These are phyloP conservation scores for Typhlichthys eigenmanni DNA, from an alignment of 2,797 vertebrate species.

Conservation along the genomic window DNA sequence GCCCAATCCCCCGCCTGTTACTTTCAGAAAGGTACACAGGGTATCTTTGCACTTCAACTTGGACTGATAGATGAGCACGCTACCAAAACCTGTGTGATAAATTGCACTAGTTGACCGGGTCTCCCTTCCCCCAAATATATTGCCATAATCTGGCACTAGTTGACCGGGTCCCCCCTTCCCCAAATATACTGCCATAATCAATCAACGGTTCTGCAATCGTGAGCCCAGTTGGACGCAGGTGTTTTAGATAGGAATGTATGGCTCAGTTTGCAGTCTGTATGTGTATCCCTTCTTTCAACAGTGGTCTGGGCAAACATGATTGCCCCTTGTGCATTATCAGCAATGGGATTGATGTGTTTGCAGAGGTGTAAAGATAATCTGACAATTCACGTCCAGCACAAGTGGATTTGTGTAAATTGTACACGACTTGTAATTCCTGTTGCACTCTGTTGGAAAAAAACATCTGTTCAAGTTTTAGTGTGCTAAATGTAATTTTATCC, in stretches of 20 bases:
- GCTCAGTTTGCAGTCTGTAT: conserved; percentile 49
- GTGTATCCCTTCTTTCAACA: conserved; percentile 44
- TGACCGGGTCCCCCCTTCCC: conserved; percentile 1
- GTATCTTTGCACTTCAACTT: too few relatives aligned
- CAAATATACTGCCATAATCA: conserved; percentile 33
- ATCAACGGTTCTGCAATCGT: conserved; percentile 16
- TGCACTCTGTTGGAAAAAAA: too few relatives aligned
- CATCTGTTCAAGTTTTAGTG: too few relatives aligned
- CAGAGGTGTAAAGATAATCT: conserved; percentile 5
- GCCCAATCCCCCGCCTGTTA: background rate
- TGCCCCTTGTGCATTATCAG: conserved; percentile 15
- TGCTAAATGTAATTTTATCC: too few relatives aligned
- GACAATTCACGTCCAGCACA: background rate
- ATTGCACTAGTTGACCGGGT: background rate
- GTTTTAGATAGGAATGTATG: conserved; percentile 34
- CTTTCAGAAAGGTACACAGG: too few relatives aligned
- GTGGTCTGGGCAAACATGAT: conserved; percentile 33
- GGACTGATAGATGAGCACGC: too few relatives aligned
- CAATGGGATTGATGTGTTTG: conserved; percentile 26
- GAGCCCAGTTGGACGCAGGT: conserved; percentile 33
- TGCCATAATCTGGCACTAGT: background rate
- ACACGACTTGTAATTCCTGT: too few relatives aligned
- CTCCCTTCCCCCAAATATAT: conserved; percentile 26
- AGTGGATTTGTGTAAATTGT: background rate
- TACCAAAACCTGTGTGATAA: background rate